phyloP scores from a whole-genome alignment of 1,140 invertebrate genomes.

The Drosophila miranda region DNA sequence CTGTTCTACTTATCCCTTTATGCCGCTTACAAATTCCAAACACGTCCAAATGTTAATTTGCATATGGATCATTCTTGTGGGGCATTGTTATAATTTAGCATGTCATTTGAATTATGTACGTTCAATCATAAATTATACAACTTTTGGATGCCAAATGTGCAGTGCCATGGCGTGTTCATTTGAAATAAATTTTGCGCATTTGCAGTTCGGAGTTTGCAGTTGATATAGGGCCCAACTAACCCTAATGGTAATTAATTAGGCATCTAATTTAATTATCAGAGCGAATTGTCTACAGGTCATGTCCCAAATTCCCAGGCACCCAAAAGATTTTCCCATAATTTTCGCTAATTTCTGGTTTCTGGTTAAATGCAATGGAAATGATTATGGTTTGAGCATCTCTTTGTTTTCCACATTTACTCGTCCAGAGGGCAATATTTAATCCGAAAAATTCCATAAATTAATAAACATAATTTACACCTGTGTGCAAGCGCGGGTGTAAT shows the following conservation, averaged over 20 bases:
- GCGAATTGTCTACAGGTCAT: constrained; percentile 36
- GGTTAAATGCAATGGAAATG: constrained; percentile 61
- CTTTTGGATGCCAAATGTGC: constrained; percentile 20
- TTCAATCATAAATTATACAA: constrained; percentile 44
- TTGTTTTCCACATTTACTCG: not conserved
- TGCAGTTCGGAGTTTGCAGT: constrained; percentile 8
- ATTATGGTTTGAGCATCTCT: constrained; percentile 5
- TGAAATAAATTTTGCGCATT: constrained; percentile 40
- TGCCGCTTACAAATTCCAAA: not conserved
- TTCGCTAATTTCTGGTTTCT: constrained; percentile 56
- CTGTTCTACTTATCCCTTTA: not conserved
- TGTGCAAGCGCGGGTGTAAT: constrained; percentile 4
- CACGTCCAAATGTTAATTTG: constrained; percentile 2
- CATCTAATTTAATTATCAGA: constrained; percentile 67
- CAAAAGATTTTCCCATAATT: constrained; percentile 37
- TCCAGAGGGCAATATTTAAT: constrained; percentile 10
- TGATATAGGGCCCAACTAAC: constrained; percentile 3
- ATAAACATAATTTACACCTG: constrained; percentile 73
- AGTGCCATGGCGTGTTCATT: constrained; percentile 1
- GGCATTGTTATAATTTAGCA: constrained; percentile 25
- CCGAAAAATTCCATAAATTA: constrained; percentile 56
- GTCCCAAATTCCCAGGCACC: not conserved
- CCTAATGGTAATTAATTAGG: constrained; percentile 65
- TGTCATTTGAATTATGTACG: constrained; percentile 33
- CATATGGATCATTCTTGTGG: constrained; percentile 14